Percentiles rank a stretch among this genome's conserved stretches.
Evolutionary conservation across 1,140 invertebrate genomes (phyloP).

Genomic region (Megalopta genalis): DNA sequence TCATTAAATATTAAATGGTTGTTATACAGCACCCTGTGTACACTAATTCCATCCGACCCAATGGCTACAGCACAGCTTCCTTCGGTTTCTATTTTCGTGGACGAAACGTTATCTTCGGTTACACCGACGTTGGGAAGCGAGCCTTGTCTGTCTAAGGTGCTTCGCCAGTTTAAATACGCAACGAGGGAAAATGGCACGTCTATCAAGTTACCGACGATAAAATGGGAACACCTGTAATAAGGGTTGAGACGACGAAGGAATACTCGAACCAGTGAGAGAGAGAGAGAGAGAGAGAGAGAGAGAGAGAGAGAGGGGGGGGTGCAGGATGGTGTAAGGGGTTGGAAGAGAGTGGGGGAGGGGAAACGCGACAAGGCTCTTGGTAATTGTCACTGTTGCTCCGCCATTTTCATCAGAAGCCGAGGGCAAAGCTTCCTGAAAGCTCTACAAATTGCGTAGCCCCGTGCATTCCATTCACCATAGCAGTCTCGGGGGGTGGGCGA

Average conservation of each 20-base stretch:
- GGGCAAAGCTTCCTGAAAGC: slow-evolving; percentile 70
- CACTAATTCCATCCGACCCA: background rate
- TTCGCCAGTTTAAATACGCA: slow-evolving; percentile 19
- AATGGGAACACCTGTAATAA: slow-evolving; percentile 57
- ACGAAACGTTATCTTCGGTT: background rate
- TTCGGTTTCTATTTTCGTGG: background rate
- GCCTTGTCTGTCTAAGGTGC: slow-evolving; percentile 24
- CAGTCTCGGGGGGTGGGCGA: slow-evolving; percentile 31
- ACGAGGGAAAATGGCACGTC: slow-evolving; percentile 47
- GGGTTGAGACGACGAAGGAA: slow-evolving; percentile 19
- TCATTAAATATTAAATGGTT: no score
- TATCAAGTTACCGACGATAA: slow-evolving; percentile 56
- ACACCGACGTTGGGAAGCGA: slow-evolving; percentile 19
- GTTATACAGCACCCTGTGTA: no score
- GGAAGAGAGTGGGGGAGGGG: slow-evolving; percentile 7
- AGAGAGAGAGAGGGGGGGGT: no score
- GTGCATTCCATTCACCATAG: slow-evolving; percentile 58
- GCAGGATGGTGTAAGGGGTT: background rate
- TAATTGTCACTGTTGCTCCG: slow-evolving; percentile 69
- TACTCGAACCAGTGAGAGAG: background rate
- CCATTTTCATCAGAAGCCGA: slow-evolving; percentile 61
- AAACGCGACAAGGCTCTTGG: slow-evolving; percentile 63
- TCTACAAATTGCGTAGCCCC: slow-evolving; percentile 75
- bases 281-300: no score
- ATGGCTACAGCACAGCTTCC: background rate